phyloP scores from a whole-genome alignment of 1,140 invertebrate species.

The Drosophila repleta region DNA sequence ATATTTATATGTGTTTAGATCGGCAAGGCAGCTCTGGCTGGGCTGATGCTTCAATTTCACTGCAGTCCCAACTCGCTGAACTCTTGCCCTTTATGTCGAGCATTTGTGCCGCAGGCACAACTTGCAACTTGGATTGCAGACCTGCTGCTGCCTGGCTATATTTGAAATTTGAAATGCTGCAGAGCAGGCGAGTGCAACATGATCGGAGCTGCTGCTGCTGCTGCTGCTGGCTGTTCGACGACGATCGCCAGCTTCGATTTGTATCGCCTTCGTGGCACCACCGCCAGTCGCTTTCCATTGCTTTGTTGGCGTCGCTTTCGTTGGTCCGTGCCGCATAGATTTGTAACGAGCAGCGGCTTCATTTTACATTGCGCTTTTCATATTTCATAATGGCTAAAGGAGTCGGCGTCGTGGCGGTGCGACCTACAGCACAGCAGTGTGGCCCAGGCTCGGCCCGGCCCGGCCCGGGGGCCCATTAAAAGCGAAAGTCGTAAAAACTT shows the following conservation, averaged over 20 bases:
- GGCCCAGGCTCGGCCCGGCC: neutral
- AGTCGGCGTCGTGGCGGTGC: conserved; percentile 25
- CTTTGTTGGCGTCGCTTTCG: conserved; percentile 23
- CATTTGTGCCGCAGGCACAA: conserved; percentile 69
- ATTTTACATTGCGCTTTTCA: conserved; percentile 63
- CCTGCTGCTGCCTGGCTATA: conserved; percentile 43
- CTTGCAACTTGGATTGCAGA: conserved; percentile 26
- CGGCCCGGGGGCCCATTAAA: conserved; percentile 60
- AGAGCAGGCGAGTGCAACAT: conserved; percentile 73
- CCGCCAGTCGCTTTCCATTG: conserved; percentile 43
- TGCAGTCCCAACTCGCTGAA: conserved; percentile 75
- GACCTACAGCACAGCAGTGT: conserved; percentile 71
- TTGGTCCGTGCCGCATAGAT: conserved; percentile 70
- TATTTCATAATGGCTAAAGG: conserved; percentile 68
- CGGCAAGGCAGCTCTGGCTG: conserved; percentile 36
- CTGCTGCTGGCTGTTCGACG: conserved; percentile 19
- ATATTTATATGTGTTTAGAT: conserved; percentile 23
- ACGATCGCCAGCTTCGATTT: conserved; percentile 77
- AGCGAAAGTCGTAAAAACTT: conserved; percentile 76
- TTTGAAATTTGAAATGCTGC: conserved; percentile 54
- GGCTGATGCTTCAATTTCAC: conserved; percentile 67
- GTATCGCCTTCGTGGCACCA: conserved; percentile 65
- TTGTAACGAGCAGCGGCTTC: conserved; percentile 59
- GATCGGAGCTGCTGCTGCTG: conserved; percentile 43
- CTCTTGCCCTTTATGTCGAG: conserved; percentile 81